These are phyloP conservation scores for Pantherophis vulpinus DNA, from an alignment of 2,797 vertebrate genomes.

Conservation along the genomic window DNA sequence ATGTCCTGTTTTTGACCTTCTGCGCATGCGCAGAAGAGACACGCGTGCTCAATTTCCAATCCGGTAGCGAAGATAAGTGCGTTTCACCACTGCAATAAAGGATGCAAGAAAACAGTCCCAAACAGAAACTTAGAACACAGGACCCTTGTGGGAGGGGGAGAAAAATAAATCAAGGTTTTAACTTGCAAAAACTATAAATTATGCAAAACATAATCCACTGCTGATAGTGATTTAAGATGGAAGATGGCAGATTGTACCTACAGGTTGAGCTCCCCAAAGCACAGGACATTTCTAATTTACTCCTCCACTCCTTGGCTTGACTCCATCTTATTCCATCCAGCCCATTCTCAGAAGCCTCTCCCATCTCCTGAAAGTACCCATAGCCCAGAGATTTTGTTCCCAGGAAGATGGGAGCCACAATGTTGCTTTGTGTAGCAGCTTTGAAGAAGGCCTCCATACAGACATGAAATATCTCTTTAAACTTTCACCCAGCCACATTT, in stretches of 20 bases:
- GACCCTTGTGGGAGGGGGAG: neutral
- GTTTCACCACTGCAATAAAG: no score
- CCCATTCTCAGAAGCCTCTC: neutral
- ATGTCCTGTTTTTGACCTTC: no score
- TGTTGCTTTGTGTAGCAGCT: neutral
- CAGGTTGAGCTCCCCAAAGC: neutral
- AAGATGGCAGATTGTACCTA: neutral
- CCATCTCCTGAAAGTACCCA: neutral
- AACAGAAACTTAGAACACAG: neutral
- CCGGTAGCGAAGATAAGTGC: no score
- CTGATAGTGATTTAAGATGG: neutral
- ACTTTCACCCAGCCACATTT: neutral
- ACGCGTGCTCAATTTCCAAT: no score
- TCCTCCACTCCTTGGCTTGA: neutral
- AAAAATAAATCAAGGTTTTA: neutral
- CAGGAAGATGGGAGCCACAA: neutral
- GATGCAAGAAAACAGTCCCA: neutral
- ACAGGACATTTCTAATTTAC: neutral
- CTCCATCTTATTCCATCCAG: neutral
- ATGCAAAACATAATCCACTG: neutral
- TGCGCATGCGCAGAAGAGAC: no score
- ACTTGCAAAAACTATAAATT: neutral
- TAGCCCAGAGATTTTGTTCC: neutral
- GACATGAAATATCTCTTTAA: neutral
- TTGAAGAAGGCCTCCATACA: neutral